Percentiles rank a stretch among this genome's conserved stretches.
Conservation (phyloP, 2,797 vertebrate genomes). For the Myripristis jacobus region DNA sequence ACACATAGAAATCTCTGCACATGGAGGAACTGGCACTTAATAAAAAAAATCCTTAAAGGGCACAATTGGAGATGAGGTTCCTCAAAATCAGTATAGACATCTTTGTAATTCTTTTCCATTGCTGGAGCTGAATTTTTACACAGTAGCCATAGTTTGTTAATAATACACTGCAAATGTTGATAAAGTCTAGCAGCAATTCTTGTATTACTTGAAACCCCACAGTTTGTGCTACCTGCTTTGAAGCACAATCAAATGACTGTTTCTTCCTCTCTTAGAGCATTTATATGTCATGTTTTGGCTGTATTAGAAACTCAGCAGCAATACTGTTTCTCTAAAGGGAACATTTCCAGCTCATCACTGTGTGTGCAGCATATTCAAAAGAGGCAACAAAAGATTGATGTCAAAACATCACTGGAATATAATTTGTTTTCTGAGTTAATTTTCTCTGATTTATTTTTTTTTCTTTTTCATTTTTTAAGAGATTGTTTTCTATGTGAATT, state of each 20-base stretch:
- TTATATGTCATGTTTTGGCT: background rate
- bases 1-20: background rate
- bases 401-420: constrained; percentile 67
- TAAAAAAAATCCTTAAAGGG: constrained; percentile 5
- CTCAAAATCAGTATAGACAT: constrained; percentile 1
- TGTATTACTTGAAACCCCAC: background rate
- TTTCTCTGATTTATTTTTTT: constrained; percentile 52
- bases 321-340: background rate
- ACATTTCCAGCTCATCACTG: constrained; percentile 14
- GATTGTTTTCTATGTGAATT: constrained; percentile 73
- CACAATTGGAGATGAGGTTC: background rate
- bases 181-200: background rate
- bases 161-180: constrained; percentile 22
- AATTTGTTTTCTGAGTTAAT: constrained; percentile 50
- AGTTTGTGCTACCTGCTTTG: background rate
- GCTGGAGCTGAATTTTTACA: constrained; percentile 9
- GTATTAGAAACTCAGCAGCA: constrained; percentile 1
- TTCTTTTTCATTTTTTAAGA: constrained; percentile 49
- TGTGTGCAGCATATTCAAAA: constrained; percentile 15
- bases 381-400: background rate
- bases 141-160: background rate
- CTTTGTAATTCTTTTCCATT: constrained; percentile 1
- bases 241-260: constrained; percentile 7
- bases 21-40: constrained; percentile 15
- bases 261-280: background rate